Conservation (phyloP, 1,140 invertebrate species). For the Anastrepha obliqua region DNA sequence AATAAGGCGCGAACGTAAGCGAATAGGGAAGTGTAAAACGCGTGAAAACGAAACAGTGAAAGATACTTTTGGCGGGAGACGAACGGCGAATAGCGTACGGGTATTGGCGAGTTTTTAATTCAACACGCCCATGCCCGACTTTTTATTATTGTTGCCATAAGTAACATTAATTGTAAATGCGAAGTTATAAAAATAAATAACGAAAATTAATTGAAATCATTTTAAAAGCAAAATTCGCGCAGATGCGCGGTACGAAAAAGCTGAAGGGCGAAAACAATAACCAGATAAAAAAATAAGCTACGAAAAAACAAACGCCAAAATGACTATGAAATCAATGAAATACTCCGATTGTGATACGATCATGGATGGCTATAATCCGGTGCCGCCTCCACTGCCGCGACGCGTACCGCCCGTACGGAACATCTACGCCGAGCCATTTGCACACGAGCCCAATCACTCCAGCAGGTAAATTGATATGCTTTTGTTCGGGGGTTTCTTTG, state of each 20-base stretch:
- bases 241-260: neutral
- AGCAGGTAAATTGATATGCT: slow-evolving; percentile 69
- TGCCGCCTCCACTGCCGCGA: slow-evolving; percentile 76
- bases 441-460: slow-evolving; percentile 75
- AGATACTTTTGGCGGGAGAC: neutral
- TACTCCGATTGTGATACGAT: slow-evolving; percentile 75
- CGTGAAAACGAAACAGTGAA: neutral
- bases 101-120: neutral
- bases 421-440: slow-evolving; percentile 77
- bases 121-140: neutral
- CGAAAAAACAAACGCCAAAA: slow-evolving; percentile 61
- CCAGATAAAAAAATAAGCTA: slow-evolving; percentile 41
- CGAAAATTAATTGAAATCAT: slow-evolving; percentile 44
- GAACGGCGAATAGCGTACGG: no score
- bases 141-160: neutral
- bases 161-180: slow-evolving; percentile 2
- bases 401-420: slow-evolving; percentile 75
- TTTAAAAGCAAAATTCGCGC: neutral
- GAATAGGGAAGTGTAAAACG: no score
- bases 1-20: neutral
- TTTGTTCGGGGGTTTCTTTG: no score
- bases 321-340: slow-evolving; percentile 75
- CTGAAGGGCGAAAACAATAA: slow-evolving; percentile 26
- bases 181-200: slow-evolving; percentile 40
- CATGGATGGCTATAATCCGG: slow-evolving; percentile 77